Base-by-base conservation (phyloP, 2,888 invertebrate genomes). In the Himalopsyche anomala region DNA sequence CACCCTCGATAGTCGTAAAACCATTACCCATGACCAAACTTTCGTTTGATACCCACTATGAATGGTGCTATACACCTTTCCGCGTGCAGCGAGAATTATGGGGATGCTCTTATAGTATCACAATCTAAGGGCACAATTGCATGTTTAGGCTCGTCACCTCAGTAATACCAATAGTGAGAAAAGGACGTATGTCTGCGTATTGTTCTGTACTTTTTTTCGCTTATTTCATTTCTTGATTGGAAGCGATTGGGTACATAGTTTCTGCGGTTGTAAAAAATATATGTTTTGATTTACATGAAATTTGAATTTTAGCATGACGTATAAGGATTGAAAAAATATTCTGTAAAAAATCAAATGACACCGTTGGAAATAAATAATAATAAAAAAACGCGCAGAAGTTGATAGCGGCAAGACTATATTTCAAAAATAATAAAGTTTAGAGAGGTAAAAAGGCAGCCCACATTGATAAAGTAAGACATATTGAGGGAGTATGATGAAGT, bases 1-100 rank as follows among this genome's bases (percentile, higher is more conserved):
- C 95, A 95, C 96, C 96, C 96, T 92, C 94, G 96, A 94, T 94
- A 95, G 95, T 95, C 96, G 95, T 96, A 96, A 96, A 96, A 94
- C 95, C 96, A 96, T 96, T 96, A 96, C 95, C 95, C 96, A 95
- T 96, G 96, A 96, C 96, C 96, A 95, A 95, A 95, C 94, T 95
- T 95, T 93, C 93, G 93, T 93, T 93, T 93, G 91, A 86, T 84
- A 85, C 87, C 91, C 92, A 36, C 92, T 92, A 92, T 92, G 92
- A 91, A 92, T 92, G 92, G 81, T 62, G 81, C 86, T 55, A 81
- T 81, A 81, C 85, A 74, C 82, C 74, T 74, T 74, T 36, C 74
- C 82, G 80, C 85, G 54, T 40, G 74, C 80, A 90, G 89, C 85
- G 89, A 90, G 90, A 74, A 36, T 36, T 74, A 74, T 74, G 36